A percentile compares a stretch with the other conserved stretches of the same genome.
Evolutionary conservation across 2,888 invertebrate genomes (phyloP).

Genomic region (Nesidiocoris tenuis): DNA sequence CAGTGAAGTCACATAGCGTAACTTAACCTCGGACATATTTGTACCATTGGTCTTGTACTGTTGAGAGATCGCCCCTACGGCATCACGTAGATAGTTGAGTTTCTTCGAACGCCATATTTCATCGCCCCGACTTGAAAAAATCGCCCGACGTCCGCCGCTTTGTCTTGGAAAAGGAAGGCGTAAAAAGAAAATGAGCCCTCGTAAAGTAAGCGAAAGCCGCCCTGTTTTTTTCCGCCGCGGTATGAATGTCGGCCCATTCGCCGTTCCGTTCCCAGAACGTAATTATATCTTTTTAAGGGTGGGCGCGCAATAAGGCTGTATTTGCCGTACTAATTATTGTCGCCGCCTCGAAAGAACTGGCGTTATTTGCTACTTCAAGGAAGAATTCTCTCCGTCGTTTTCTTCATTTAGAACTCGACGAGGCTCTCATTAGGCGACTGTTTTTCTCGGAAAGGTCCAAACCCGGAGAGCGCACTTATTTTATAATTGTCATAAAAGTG

Average conservation of each 20-base stretch:
- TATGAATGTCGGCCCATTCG: neutral
- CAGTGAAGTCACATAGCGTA: no score
- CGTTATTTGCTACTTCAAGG: constrained; percentile 19
- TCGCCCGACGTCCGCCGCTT: neutral
- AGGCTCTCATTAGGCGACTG: neutral
- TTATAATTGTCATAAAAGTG: constrained; percentile 38
- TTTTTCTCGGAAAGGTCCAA: constrained; percentile 27
- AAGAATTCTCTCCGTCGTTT: constrained; percentile 13
- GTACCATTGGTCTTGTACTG: no score
- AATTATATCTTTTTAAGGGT: constrained; percentile 15
- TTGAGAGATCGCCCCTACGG: neutral
- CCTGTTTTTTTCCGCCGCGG: neutral
- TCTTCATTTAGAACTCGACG: constrained; percentile 16
- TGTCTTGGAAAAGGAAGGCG: neutral
- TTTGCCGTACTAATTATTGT: constrained; percentile 39
- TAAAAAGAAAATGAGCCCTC: neutral
- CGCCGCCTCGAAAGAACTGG: constrained; percentile 21
- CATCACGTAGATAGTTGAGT: neutral
- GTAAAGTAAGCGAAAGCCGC: neutral
- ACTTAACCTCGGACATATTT: no score
- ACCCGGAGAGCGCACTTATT: constrained; percentile 26
- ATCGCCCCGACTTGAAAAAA: neutral
- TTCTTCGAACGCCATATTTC: neutral
- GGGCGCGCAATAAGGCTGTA: constrained; percentile 20
- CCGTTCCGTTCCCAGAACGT: constrained; percentile 7